Base-by-base conservation (phyloP, 2,113 vertebrate genomes). In the Motacilla tschutschensis region DNA sequence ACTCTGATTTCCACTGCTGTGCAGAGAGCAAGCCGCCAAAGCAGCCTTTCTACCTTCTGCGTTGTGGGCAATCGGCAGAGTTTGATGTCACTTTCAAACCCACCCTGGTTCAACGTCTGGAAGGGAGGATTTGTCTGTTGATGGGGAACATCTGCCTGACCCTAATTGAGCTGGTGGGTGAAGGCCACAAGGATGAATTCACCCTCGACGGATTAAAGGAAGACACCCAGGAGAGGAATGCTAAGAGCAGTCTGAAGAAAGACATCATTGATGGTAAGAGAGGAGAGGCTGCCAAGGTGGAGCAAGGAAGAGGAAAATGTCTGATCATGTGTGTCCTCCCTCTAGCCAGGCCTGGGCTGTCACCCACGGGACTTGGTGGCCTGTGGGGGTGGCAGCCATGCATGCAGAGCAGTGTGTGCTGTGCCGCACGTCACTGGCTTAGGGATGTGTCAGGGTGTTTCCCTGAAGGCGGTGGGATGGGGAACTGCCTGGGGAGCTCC, bases 1-100 rank as follows among this genome's bases (percentile, higher is more conserved):
- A 44, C n/a, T 71, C 71, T 73, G 29, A 19, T 64, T 65, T 74
- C 55, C 31, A 9, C 76, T 33, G 51, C 62, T 58, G 40, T 82
- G 44, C 95, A 99, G 98, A 89, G 26, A 91, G 44, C 65, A 96
- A 96, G 78, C 88, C 96, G 33, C 96, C 98, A 83, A 95, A 90
- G 0, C 94, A 72, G 22, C 24, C 94, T 33, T 95, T 83, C 28
- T 60, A 98, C 59, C 78, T 93, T 19, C 91, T 99, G 64, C 79
- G 50, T 16, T 91, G 48, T 0, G 96, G 97, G 12, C 90, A 98
- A n/a, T 87, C 51, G 9, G 96, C 94, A 7, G 94, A 95, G 77
- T 97, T 99, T 36, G 95, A 97, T 3, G 97, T 99, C 16, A 57
- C 93, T 55, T 99, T 99, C 94, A 95, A 95, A 70, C 97, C 98